Evolutionary conservation across 2,888 invertebrate genomes (phyloP).

Genomic region (Plagiodera versicolora): DNA sequence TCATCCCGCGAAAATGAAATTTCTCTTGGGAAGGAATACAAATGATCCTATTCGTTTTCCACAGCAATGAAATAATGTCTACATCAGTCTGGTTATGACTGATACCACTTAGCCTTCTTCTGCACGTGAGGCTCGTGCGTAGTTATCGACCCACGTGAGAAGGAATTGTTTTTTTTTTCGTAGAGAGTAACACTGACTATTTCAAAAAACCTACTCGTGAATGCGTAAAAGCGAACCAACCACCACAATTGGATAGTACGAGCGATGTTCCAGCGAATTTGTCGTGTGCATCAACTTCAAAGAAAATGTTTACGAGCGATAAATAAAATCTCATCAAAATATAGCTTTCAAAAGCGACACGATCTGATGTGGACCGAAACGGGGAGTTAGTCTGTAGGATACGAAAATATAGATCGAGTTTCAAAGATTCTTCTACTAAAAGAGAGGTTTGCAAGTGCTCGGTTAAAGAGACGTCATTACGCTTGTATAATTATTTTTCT

Average conservation of each 20-base stretch:
- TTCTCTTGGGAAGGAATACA: conserved; percentile 30
- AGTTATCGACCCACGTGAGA: too few relatives aligned
- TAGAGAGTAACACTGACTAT: too few relatives aligned
- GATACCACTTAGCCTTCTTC: too few relatives aligned
- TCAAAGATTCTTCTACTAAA: background rate
- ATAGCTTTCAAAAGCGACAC: background rate
- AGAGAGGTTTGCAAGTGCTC: background rate
- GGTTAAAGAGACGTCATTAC: too few relatives aligned
- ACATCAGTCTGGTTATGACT: too few relatives aligned
- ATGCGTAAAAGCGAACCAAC: too few relatives aligned
- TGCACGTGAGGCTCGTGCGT: too few relatives aligned
- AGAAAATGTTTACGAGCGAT: background rate
- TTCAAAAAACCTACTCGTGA: too few relatives aligned
- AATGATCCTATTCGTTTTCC: background rate
- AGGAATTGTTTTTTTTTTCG: too few relatives aligned
- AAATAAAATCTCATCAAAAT: background rate
- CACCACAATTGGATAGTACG: too few relatives aligned
- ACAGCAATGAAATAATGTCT: background rate
- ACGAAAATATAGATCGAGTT: background rate
- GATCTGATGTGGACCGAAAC: background rate
- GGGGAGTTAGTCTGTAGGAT: background rate
- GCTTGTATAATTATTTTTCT: too few relatives aligned
- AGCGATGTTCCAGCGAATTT: too few relatives aligned
- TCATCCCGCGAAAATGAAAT: conserved; percentile 34
- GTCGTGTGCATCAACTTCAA: background rate